Evolutionary conservation across 2,797 vertebrate species (phyloP).

Genomic region (Epinephelus coioides): DNA sequence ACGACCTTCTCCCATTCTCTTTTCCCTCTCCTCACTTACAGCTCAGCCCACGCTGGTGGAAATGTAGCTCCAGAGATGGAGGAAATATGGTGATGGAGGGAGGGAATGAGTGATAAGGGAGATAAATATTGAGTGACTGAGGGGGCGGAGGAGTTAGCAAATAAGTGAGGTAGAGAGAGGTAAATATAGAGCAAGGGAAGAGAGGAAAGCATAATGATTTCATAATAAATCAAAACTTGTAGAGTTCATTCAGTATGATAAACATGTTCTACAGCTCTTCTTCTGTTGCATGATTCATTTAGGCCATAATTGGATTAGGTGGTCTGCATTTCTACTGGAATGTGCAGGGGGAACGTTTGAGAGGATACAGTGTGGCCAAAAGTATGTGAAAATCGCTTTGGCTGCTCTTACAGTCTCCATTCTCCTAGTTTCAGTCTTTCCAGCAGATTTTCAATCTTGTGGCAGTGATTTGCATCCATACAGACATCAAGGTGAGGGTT

Average conservation of each 20-base stretch:
- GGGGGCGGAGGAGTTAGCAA: slow-evolving; percentile 62
- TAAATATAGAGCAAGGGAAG: slow-evolving; percentile 51
- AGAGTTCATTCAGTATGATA: slow-evolving; percentile 10
- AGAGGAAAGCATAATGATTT: slow-evolving; percentile 39
- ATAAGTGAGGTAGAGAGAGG: slow-evolving; percentile 59
- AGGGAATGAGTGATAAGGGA: slow-evolving; percentile 51
- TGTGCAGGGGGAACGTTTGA: no score
- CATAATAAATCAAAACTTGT: slow-evolving; percentile 21
- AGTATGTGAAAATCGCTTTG: no score
- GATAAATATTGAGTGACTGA: slow-evolving; percentile 64
- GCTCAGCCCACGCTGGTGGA: slow-evolving; percentile 56
- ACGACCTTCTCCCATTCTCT: slow-evolving; percentile 51
- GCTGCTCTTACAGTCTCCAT: no score
- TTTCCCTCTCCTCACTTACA: slow-evolving; percentile 42
- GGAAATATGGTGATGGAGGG: slow-evolving; percentile 35
- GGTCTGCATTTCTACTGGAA: not conserved
- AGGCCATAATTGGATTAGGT: not conserved
- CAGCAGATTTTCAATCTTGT: no score
- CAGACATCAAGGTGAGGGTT: no score
- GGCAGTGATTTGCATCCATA: no score
- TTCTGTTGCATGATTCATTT: not conserved
- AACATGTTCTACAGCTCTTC: slow-evolving; percentile 10
- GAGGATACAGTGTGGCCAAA: no score
- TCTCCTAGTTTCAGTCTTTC: no score
- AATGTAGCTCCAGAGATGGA: slow-evolving; percentile 24